Conservation (phyloP, 2,888 invertebrate species). For the Idaea straminata region DNA sequence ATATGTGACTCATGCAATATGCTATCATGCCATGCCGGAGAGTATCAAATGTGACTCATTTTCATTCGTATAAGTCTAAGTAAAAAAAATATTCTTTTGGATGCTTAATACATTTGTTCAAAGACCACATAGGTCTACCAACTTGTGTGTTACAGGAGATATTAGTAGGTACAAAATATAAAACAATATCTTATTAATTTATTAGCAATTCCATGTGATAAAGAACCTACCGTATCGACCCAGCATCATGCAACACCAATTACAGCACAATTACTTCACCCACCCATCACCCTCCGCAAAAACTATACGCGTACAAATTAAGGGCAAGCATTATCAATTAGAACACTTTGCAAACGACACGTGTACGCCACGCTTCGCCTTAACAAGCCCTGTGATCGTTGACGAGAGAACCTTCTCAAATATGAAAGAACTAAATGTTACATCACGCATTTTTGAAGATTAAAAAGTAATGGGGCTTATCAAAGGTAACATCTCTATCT, state of each 20-base stretch:
- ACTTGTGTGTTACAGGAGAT: background rate
- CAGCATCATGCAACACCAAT: slow-evolving; percentile 30
- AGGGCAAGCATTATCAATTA: slow-evolving; percentile 68
- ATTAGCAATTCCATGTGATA: background rate
- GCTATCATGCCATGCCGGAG: too few species aligned
- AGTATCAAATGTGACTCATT: too few species aligned
- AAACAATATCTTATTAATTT: too few species aligned
- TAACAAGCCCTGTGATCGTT: slow-evolving; percentile 58
- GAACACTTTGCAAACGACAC: slow-evolving; percentile 49
- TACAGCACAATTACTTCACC: slow-evolving; percentile 35
- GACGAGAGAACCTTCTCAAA: slow-evolving; percentile 32
- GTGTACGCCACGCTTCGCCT: slow-evolving; percentile 57
- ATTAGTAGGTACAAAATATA: too few species aligned
- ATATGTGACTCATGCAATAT: too few species aligned
- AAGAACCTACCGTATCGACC: slow-evolving; percentile 15
- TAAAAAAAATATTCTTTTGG: too few species aligned
- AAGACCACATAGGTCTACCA: too few species aligned
- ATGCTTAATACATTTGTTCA: too few species aligned
- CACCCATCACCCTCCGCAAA: slow-evolving; percentile 23
- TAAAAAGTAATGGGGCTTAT: slow-evolving; percentile 19
- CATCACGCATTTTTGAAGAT: slow-evolving; percentile 26
- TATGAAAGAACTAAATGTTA: slow-evolving; percentile 16
- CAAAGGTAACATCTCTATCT: slow-evolving; percentile 8
- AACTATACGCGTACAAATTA: slow-evolving; percentile 39
- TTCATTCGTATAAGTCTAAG: too few species aligned